Base-by-base conservation (phyloP, 2,113 vertebrate species). In the Numenius arquata region DNA sequence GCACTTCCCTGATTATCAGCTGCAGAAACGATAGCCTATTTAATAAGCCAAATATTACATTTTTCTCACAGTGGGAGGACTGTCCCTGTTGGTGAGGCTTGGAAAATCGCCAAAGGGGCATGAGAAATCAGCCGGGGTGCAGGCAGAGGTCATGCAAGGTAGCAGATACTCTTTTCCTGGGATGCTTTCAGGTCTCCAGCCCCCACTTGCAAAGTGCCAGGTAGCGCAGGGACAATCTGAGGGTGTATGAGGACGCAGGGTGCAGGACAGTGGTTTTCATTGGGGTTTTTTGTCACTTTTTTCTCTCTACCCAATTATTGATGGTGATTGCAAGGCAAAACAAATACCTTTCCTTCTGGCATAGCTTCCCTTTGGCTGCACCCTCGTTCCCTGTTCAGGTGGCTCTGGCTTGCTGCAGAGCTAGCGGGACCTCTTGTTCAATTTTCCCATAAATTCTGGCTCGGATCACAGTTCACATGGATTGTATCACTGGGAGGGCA, bases 361-460 rank as follows among this genome's bases (percentile, higher is more conserved):
- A 79, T 3, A 72, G 22, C 43, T 88, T 76, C 19, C n/a, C 11
- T 29, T 55, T 32, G 65, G 9, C 53, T 68, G 48, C 8, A 7
- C 76, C 26, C 23, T 80, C 0, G 0, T 5, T 85, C 34, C 34
- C 30, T 0, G 0, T 30, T 72, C 68, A 70, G 55, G 41, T 66
- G 72, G 10, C 15, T 86, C 40, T 70, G 8, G 4, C 56, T 73
- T n/a, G 12, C 8, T 41, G 41, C 21, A 80, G 41, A 88, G 26
- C 21, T n/a, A n/a, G 13, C 0, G 5, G 25, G 45, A 74, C 36
- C 26, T 61, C 20, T 13, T 75, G 23, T 71, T 63, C n/a, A 13
- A 7, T 77, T 92, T 84, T 34, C 22, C 20, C 20, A 16, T 29
- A 73, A 88, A 71, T 76, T 79, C 67, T 90, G 45, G 2, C 5